These are phyloP conservation scores for Cynocephalus volans DNA, from an alignment of 2,113 vertebrate genomes.

Conservation along the genomic window DNA sequence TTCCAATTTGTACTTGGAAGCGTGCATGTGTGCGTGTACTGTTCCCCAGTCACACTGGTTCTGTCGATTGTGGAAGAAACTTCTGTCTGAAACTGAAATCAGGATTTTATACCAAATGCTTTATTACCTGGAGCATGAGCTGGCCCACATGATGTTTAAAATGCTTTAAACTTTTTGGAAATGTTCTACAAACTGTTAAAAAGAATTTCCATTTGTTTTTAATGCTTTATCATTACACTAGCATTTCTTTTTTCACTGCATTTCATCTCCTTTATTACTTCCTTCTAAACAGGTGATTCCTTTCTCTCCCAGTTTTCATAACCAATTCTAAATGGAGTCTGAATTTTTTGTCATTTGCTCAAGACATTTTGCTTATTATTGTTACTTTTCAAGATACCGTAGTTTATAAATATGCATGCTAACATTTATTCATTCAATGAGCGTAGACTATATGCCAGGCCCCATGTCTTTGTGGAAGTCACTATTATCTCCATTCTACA, in stretches of 20 bases:
- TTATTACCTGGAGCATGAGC: not conserved
- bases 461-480: not conserved
- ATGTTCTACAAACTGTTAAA: not conserved
- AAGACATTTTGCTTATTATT: not conserved
- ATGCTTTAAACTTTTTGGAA: not conserved
- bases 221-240: not conserved
- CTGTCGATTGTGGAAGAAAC: not conserved
- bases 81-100: not conserved
- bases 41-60: not conserved
- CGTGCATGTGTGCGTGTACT: not conserved
- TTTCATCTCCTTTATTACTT: slow-evolving; percentile 7
- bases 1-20: not conserved
- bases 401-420: slow-evolving; percentile 28
- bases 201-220: slow-evolving; percentile 37
- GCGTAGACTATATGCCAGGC: not conserved
- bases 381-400: not conserved
- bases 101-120: not conserved
- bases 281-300: not conserved
- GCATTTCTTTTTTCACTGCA: not conserved
- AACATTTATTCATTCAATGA: slow-evolving; percentile 24
- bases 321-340: not conserved
- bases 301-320: not conserved
- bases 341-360: not conserved
- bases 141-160: not conserved
- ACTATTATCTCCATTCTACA: not conserved